phyloP scores from a whole-genome alignment of 2,113 vertebrate genomes.

The Takifugu bimaculatus region DNA sequence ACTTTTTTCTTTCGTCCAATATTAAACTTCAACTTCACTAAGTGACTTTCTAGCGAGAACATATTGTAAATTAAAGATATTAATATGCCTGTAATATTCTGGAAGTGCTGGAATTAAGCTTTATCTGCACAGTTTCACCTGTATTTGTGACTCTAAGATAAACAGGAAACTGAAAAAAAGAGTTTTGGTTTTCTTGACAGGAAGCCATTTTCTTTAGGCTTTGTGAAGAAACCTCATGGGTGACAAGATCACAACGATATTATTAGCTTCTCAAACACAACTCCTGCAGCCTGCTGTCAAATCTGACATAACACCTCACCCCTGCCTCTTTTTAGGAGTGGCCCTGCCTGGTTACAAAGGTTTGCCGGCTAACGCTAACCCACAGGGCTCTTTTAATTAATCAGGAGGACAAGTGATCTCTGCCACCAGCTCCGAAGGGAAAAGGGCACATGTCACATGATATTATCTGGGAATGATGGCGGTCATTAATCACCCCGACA shows the following conservation, averaged over 20 bases:
- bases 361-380: slow-evolving; percentile 52
- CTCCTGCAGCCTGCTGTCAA: slow-evolving; percentile 31
- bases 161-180: not conserved
- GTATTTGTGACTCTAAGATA: not conserved
- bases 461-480: slow-evolving; percentile 62
- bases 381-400: slow-evolving; percentile 64
- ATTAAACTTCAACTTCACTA: too few species aligned
- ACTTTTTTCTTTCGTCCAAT: too few species aligned
- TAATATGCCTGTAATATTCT: too few species aligned
- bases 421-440: slow-evolving; percentile 48
- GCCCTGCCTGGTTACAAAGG: slow-evolving; percentile 15
- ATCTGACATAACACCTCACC: slow-evolving; percentile 34
- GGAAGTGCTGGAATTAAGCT: too few species aligned
- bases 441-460: slow-evolving; percentile 65
- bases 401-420: slow-evolving; percentile 58
- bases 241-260: slow-evolving; percentile 27
- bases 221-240: slow-evolving; percentile 25
- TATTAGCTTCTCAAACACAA: slow-evolving; percentile 20
- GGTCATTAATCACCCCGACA: slow-evolving; percentile 70
- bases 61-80: too few species aligned
- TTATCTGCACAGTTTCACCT: not conserved
- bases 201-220: slow-evolving; percentile 11
- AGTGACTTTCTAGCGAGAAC: too few species aligned
- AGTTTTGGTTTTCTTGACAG: slow-evolving; percentile 2
- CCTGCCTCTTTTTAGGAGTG: slow-evolving; percentile 18